Conservation (phyloP, 2,888 invertebrate species). For the Buathra laborator region DNA sequence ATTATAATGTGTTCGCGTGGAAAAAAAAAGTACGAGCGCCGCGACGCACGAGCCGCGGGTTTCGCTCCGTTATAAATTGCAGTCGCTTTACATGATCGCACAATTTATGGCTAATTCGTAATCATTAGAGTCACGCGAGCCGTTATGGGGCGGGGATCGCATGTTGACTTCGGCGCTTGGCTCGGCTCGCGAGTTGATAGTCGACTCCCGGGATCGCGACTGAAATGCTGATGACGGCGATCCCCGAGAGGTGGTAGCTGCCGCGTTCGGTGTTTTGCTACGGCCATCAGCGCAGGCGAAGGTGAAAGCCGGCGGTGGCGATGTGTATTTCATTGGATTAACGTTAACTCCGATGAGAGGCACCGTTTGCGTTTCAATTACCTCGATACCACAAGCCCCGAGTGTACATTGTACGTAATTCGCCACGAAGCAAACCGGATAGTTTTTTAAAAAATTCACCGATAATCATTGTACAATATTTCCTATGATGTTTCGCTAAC, state of each 20-base stretch:
- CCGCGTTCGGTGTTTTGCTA: conserved; percentile 14
- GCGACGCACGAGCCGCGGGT: conserved; percentile 49
- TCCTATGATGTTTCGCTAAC: neutral
- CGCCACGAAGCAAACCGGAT: neutral
- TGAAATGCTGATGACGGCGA: conserved; percentile 41
- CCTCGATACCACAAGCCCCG: conserved; percentile 20
- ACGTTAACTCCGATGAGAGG: conserved; percentile 72
- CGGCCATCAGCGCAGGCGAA: conserved; percentile 14
- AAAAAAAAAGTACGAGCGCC: conserved; percentile 33
- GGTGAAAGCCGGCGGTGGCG: conserved; percentile 37
- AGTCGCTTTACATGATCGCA: conserved; percentile 79
- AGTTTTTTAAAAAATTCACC: neutral
- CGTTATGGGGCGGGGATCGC: conserved; percentile 76
- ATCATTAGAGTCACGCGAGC: conserved; percentile 82
- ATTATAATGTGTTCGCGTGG: conserved; percentile 40
- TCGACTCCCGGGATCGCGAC: conserved; percentile 52
- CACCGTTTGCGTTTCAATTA: conserved; percentile 80
- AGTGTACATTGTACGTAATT: neutral
- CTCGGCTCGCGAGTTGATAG: conserved; percentile 74
- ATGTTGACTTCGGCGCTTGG: conserved; percentile 76
- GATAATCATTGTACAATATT: neutral
- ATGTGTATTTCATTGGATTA: conserved; percentile 79
- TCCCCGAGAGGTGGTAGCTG: conserved; percentile 23
- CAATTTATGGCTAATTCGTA: conserved; percentile 82
- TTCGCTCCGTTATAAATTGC: conserved; percentile 77